Conservation (phyloP, 1,140 invertebrate genomes). For the Phthorimaea operculella region DNA sequence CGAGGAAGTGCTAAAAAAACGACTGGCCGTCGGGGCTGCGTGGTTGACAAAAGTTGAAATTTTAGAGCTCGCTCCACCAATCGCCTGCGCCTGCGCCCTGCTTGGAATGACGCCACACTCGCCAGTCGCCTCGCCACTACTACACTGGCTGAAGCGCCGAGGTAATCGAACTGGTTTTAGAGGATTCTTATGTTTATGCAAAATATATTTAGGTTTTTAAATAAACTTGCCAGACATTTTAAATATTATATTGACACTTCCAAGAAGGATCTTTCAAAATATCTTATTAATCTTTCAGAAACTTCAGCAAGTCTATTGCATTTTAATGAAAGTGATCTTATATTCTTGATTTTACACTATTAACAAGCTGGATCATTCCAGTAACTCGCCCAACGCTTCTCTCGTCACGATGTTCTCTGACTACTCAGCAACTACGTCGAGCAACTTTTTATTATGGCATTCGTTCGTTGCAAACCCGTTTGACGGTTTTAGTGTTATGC, state of each 20-base stretch:
- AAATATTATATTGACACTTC: too few relatives aligned
- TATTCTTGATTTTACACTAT: too few relatives aligned
- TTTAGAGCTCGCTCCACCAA: constrained; percentile 58
- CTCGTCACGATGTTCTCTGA: constrained; percentile 17
- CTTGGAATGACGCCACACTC: constrained; percentile 1
- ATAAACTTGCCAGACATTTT: too few relatives aligned
- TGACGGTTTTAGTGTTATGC: constrained; percentile 59
- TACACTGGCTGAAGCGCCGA: not conserved
- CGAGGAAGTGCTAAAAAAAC: constrained; percentile 48
- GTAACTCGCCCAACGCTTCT: constrained; percentile 11
- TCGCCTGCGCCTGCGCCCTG: constrained; percentile 32
- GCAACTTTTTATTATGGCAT: constrained; percentile 62
- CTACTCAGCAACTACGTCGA: constrained; percentile 31
- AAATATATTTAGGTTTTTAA: too few relatives aligned
- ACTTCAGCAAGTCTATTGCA: too few relatives aligned
- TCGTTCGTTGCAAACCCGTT: constrained; percentile 61
- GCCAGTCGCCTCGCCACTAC: not conserved
- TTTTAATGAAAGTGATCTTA: too few relatives aligned
- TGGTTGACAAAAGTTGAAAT: constrained; percentile 54
- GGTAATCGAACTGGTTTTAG: not conserved
- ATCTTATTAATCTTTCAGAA: too few relatives aligned
- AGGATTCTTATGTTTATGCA: too few relatives aligned
- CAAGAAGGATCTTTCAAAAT: too few relatives aligned
- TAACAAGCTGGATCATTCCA: not conserved
- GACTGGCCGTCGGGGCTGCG: constrained; percentile 26